Evolutionary conservation across 2,797 vertebrate genomes (phyloP), one percentile per base, ranked within the genome.

Genomic region (Telmatherina bonti): DNA sequence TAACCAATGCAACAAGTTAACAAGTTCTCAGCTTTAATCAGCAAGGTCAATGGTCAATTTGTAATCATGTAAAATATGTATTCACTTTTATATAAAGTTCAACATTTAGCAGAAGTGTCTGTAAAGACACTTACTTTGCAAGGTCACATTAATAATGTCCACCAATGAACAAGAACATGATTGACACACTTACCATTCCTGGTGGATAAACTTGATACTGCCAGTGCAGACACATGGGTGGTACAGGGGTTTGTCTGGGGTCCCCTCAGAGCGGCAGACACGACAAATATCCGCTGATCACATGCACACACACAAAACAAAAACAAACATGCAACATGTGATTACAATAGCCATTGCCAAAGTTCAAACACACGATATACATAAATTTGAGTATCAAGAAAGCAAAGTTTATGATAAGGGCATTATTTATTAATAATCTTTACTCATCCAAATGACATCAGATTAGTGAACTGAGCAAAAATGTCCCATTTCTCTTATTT

Each of bases 151-250:
- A 11, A 54, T 51, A 22, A 31, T 36, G 51, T 2, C 51, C 51
- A 26, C 15, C 51, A 26, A 12, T 8, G 22, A 26, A 24, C 7
- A 30, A 54, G 55, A 68, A 12, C 26, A 7, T 35, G 11, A 11
- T 7, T 20, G 30, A 59, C 4, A 62, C 45, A 93, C 96, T 95
- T 92, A 99, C 97, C 97, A 99, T 94, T 99, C 97, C 86, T 99
- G 97, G 88, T 99, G 97, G 85, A 99, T 99, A 86, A 98, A 99
- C 91, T 99, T 99, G 93, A 99, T 99, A 94, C 97, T 99, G 94
- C 97, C 97, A 57, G 97, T 99, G 91, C 97, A 99, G 56, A 99
- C 97, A 87, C 97, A 99, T 0, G 97, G 97, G 83, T 99, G 97
- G 88, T 96, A 99, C 10, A 99, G 96, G 0, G 97, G 97, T 77